Conservation (phyloP, 1,140 invertebrate species). For the Brachionus calyciflorus region DNA sequence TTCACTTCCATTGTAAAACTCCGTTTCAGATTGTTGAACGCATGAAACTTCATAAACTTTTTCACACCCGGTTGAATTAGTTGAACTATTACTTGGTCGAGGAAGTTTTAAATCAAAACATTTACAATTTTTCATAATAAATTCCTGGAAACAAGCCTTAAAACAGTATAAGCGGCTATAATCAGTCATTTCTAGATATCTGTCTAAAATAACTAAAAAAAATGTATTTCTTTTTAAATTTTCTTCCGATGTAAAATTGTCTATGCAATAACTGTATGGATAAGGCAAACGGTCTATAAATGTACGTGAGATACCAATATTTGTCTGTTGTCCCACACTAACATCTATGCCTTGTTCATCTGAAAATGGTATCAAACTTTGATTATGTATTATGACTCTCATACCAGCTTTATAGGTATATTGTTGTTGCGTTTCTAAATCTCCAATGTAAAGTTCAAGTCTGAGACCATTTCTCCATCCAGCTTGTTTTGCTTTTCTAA, state of each 20-base stretch:
- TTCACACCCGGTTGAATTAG: not conserved
- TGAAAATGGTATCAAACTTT: not conserved
- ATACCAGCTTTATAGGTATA: slow-evolving; percentile 8
- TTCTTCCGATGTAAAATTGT: not conserved
- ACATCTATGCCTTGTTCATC: slow-evolving; percentile 37
- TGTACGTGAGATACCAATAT: not conserved
- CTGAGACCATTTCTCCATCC: slow-evolving; percentile 13
- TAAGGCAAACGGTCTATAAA: not conserved
- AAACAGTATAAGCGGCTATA: not conserved
- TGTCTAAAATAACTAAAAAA: not conserved
- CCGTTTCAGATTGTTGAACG: not conserved
- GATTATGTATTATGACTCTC: not conserved
- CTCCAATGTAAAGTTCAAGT: not conserved
- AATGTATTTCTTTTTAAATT: not conserved
- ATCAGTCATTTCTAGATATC: not conserved
- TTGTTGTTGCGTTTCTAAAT: not conserved
- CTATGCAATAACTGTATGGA: not conserved
- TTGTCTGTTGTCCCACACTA: not conserved
- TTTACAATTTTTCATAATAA: not conserved
- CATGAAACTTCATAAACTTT: not conserved
- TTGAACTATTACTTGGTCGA: not conserved
- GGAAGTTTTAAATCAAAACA: not conserved
- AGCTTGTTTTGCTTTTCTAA: not conserved
- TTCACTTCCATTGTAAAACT: not conserved
- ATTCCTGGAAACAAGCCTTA: slow-evolving; percentile 3